phyloP scores from a whole-genome alignment of 2,113 vertebrate genomes.

The Entelurus aequoreus region DNA sequence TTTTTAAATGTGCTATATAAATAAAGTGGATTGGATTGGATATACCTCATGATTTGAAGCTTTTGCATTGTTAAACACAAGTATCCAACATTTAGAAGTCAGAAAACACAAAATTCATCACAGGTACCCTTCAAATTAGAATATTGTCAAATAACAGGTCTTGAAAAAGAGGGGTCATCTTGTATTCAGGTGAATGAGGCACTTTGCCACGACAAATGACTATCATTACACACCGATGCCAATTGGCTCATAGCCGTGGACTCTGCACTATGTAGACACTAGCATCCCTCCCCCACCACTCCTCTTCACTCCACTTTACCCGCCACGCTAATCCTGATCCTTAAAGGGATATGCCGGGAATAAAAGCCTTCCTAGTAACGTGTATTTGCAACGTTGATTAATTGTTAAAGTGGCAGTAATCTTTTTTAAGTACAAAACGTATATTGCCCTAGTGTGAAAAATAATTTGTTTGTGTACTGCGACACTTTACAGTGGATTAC shows the following conservation, averaged over 20 bases:
- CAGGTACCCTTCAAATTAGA: too few species aligned
- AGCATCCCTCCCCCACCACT: constrained; percentile 37
- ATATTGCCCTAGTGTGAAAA: not conserved
- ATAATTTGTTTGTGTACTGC: not conserved
- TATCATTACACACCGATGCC: too few species aligned
- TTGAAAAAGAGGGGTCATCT: too few species aligned
- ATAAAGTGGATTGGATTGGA: too few species aligned
- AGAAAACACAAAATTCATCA: too few species aligned
- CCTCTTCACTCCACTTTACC: constrained; percentile 32
- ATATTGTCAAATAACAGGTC: too few species aligned
- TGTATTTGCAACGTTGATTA: not conserved
- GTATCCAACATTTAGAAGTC: too few species aligned
- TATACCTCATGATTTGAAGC: too few species aligned
- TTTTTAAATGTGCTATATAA: too few species aligned
- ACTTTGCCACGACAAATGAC: too few species aligned
- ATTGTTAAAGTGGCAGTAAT: not conserved
- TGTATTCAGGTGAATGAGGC: too few species aligned
- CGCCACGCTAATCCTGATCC: constrained; percentile 66
- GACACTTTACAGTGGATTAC: constrained; percentile 39
- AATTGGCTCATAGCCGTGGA: constrained; percentile 34
- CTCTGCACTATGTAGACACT: constrained; percentile 40
- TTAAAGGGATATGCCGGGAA: constrained; percentile 53
- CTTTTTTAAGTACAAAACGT: not conserved
- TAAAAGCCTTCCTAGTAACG: not conserved
- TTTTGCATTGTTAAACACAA: too few species aligned